Conservation (phyloP, 2,113 vertebrate genomes). For the Ceratotherium simum region DNA sequence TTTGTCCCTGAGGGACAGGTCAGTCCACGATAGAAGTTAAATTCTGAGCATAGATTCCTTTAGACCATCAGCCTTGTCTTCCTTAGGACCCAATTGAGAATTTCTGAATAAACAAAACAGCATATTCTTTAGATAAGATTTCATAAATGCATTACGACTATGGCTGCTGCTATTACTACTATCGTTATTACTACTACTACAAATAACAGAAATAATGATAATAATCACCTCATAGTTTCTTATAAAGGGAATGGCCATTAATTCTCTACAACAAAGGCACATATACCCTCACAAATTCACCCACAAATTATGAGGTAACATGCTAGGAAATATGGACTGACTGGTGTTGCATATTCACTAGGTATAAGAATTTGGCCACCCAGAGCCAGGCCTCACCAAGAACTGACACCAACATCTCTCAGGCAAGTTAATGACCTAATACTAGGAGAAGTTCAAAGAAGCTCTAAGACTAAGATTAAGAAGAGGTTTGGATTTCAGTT, state of each 20-base stretch:
- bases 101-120: not conserved
- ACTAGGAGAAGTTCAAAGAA: not conserved
- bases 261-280: not conserved
- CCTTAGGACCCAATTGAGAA: not conserved
- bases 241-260: not conserved
- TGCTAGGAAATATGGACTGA: not conserved
- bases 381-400: accelerated
- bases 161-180: not conserved
- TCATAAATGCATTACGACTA: not conserved
- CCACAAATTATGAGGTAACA: not conserved
- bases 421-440: not conserved
- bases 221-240: not conserved
- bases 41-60: not conserved
- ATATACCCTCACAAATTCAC: not conserved
- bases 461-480: not conserved
- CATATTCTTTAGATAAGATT: not conserved
- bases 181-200: not conserved
- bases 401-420: not conserved
- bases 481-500: not conserved
- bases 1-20: not conserved
- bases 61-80: not conserved
- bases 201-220: not conserved
- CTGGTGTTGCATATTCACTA: not conserved
- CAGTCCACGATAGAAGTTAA: not conserved
- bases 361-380: not conserved